Evolutionary conservation across 2,113 vertebrate genomes (phyloP).

Genomic region (Xenotilapia caudafasciata): DNA sequence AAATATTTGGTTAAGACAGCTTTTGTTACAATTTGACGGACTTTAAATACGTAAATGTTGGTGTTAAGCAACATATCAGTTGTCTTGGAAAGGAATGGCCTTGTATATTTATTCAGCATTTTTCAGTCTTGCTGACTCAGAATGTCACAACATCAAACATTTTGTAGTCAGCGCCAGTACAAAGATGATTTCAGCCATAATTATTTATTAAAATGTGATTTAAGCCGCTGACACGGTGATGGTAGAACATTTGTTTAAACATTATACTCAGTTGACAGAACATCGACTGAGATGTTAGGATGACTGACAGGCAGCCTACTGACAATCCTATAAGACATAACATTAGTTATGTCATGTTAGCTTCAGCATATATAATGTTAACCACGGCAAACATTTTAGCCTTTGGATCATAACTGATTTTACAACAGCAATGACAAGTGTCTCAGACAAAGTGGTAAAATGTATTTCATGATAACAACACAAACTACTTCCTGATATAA

Average conservation of each 20-base stretch:
- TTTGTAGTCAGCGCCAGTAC: neutral
- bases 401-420: neutral
- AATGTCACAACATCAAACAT: neutral
- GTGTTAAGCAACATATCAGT: neutral
- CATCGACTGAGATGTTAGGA: neutral
- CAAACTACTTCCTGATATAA: neutral
- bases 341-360: neutral
- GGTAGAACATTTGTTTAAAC: neutral
- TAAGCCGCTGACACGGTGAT: neutral
- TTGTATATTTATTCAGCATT: neutral
- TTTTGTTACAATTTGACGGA: accelerated
- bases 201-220: neutral
- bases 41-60: neutral
- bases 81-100: accelerated
- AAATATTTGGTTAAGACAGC: neutral
- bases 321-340: neutral
- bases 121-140: neutral
- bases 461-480: neutral
- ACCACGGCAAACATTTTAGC: neutral
- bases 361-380: neutral
- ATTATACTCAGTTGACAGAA: neutral
- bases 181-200: neutral
- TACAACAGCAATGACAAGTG: neutral
- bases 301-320: neutral
- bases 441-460: neutral